Base-by-base conservation (phyloP, 2,113 vertebrate species). In the Phaethornis superciliosus region DNA sequence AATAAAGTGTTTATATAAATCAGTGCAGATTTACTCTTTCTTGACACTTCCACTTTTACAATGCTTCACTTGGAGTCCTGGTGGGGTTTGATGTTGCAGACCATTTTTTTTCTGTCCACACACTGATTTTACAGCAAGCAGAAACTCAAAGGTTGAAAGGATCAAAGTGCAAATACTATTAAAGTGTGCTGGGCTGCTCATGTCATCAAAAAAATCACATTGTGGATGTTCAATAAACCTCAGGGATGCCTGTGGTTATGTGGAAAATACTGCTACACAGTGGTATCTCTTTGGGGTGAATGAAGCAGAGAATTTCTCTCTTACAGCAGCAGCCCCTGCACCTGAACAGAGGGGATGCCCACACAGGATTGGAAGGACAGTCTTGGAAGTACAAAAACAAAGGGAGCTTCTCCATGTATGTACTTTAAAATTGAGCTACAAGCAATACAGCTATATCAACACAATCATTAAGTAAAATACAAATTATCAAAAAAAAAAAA, bases 1-100 rank as follows among this genome's bases (percentile, higher is more conserved):
- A 93, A 51, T 67, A 63, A 92, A 96, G 51, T 94, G 95, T 92
- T 92, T 90, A 78, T 59, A 93, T 67, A 65, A 90, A 90, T 87
- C 69, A 79, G 12, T 8, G n/a, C 59, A 88, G 81, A 74, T 46
- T 42, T 86, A 44, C 3, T 85, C 68, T 69, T 85, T 84, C 75
- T 88, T 74, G 46, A 71, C 65, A 23, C 59, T 90, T 88, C 7
- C 56, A 56, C 75, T 60, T 83, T 68, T 35, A 46, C 55, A 56
- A 4, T 0, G 4, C 40, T 81, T 93, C 17, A 6, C 37, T 74
- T 77, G 51, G 83, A 69, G 46, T 89, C 72, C 69, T 76, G 54
- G 32, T 1, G 0, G 40, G n/a, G 60, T 46, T 84, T 89, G 69
- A 54, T 70, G 59, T 56, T 62, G 23, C 30, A 8, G 7, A 28